phyloP scores from a whole-genome alignment of 2,113 vertebrate genomes.

The Megalops atlanticus region DNA sequence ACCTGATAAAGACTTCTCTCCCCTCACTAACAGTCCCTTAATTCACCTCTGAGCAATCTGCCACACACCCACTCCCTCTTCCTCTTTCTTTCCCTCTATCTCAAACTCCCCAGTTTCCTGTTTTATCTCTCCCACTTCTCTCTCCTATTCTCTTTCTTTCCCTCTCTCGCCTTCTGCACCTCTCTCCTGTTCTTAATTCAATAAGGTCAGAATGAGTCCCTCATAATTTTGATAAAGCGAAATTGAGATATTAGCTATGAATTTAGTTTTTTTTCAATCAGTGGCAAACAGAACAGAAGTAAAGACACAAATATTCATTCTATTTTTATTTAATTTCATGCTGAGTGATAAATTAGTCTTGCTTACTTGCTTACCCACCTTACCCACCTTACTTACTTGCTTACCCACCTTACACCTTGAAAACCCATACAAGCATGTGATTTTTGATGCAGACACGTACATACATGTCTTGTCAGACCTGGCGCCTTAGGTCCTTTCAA shows the following conservation, averaged over 20 bases:
- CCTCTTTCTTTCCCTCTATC: not conserved
- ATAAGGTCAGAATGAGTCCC: slow-evolving; percentile 58
- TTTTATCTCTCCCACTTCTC: slow-evolving; percentile 29
- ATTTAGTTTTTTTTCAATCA: no score
- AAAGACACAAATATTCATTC: no score
- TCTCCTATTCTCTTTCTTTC: slow-evolving; percentile 23
- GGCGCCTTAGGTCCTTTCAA: not conserved
- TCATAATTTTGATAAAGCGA: slow-evolving; percentile 52
- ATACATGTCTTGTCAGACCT: not conserved
- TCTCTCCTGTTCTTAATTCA: slow-evolving; percentile 34
- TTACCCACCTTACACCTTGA: no score
- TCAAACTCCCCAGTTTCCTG: slow-evolving; percentile 29
- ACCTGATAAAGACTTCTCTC: slow-evolving; percentile 47
- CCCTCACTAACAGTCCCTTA: slow-evolving; percentile 31
- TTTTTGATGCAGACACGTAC: not conserved
- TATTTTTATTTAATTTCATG: no score
- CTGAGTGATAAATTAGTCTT: not conserved
- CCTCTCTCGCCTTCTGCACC: slow-evolving; percentile 23
- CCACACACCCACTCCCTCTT: not conserved
- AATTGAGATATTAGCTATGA: slow-evolving; percentile 36
- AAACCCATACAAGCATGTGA: no score
- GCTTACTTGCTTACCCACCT: no score
- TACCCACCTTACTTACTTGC: no score
- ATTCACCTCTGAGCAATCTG: slow-evolving; percentile 33
- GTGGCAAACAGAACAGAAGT: no score